Conservation (phyloP, 2,888 invertebrate genomes). For the Spilosoma lubricipeda region DNA sequence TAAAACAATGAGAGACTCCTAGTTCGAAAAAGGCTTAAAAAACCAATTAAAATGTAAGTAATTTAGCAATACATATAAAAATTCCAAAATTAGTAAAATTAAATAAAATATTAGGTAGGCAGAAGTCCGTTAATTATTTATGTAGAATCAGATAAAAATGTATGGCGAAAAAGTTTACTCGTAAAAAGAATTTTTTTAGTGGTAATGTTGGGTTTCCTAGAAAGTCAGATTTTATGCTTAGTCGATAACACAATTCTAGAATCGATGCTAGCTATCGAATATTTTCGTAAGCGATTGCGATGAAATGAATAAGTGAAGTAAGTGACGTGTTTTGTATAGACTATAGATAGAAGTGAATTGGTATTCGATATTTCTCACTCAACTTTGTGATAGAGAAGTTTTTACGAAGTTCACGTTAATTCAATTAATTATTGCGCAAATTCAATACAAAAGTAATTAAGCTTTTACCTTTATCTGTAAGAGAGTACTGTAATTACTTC, state of each 20-base stretch:
- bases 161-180: too few relatives aligned
- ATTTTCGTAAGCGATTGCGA: background rate
- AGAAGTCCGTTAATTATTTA: too few relatives aligned
- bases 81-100: too few relatives aligned
- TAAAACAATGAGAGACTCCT: too few relatives aligned
- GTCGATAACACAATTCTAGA: background rate
- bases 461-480: slow-evolving; percentile 18
- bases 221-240: background rate
- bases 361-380: slow-evolving; percentile 20
- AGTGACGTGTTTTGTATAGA: slow-evolving; percentile 46
- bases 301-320: too few relatives aligned
- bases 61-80: too few relatives aligned
- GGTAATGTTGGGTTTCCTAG: too few relatives aligned
- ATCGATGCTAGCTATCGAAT: background rate
- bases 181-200: too few relatives aligned
- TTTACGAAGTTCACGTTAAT: slow-evolving; percentile 33
- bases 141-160: too few relatives aligned
- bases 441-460: slow-evolving; percentile 22
- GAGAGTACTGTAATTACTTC: slow-evolving; percentile 19
- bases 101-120: too few relatives aligned
- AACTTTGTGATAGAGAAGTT: slow-evolving; percentile 27
- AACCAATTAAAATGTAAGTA: too few relatives aligned
- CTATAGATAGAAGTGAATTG: slow-evolving; percentile 1
- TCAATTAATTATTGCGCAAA: slow-evolving; percentile 33
- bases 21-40: too few relatives aligned